These are phyloP conservation scores for Chelidonichthys spinosus DNA, from an alignment of 2,797 vertebrate genomes.

Conservation along the genomic window DNA sequence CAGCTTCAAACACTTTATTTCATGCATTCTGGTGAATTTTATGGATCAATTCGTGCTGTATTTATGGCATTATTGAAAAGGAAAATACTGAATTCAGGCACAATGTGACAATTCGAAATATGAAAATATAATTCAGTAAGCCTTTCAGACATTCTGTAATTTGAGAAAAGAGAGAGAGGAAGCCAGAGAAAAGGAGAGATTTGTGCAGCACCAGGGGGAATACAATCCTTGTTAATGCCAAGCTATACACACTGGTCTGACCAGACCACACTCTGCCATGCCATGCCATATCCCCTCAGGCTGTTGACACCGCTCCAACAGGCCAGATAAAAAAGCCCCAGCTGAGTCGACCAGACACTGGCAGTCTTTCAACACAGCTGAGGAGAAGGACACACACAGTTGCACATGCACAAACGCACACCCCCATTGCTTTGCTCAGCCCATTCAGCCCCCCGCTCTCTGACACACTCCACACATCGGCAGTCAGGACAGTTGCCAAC, in stretches of 20 bases:
- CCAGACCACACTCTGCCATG: conserved; percentile 52
- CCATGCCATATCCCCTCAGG: conserved; percentile 65
- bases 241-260: conserved; percentile 55
- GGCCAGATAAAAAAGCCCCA: conserved; percentile 80
- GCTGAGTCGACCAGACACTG: conserved; percentile 77
- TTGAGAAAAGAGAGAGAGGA: no score
- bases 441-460: conserved; percentile 58
- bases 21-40: no score
- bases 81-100: no score
- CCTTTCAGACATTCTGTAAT: no score
- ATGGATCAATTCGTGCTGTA: no score
- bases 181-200: no score
- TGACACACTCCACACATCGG: conserved; percentile 69
- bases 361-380: conserved; percentile 81
- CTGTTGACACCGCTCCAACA: conserved; percentile 80
- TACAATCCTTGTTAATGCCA: conserved; percentile 8
- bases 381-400: conserved; percentile 59
- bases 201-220: conserved; percentile 5
- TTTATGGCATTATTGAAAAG: no score
- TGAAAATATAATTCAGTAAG: no score
- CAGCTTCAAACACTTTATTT: no score
- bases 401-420: conserved; percentile 16
- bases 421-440: conserved; percentile 30
- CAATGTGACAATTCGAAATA: no score
- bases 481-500: conserved; percentile 66